Evolutionary conservation across 2,888 invertebrate genomes (phyloP).

Genomic region (Auanema freiburgensis): DNA sequence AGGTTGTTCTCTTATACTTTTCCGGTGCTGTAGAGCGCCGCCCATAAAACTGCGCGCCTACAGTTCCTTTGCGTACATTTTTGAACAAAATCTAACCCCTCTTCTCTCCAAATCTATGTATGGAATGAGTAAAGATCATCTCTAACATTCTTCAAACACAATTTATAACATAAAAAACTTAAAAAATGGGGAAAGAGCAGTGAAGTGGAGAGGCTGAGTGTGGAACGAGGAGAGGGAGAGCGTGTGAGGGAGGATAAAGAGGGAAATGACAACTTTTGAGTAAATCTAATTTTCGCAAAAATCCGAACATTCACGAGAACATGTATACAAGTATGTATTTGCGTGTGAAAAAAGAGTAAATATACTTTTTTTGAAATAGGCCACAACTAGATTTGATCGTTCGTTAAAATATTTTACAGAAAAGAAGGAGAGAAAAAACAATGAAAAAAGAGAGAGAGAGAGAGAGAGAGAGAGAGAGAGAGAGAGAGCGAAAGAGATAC

Average conservation of each 20-base stretch:
- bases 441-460: not conserved
- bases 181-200: conserved; percentile 3
- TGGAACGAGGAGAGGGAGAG: not conserved
- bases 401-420: no score
- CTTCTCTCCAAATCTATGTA: conserved; percentile 14
- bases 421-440: not conserved
- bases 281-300: conserved; percentile 4
- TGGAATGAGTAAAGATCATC: not conserved
- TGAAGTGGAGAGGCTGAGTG: no score
- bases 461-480: no score
- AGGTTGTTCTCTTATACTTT: not conserved
- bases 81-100: conserved; percentile 6
- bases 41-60: conserved; percentile 5
- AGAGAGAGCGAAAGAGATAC: no score
- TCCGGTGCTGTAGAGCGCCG: not conserved
- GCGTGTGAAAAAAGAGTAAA: no score
- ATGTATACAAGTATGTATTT: no score
- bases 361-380: no score
- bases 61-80: not conserved
- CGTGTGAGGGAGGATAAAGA: not conserved
- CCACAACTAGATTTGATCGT: no score
- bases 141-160: not conserved
- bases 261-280: conserved; percentile 8
- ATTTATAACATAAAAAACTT: not conserved
- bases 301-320: not conserved